Percentiles rank a stretch among this genome's conserved stretches.
Evolutionary conservation across 1,140 invertebrate genomes (phyloP).

Genomic region (Acyrthosiphon pisum): DNA sequence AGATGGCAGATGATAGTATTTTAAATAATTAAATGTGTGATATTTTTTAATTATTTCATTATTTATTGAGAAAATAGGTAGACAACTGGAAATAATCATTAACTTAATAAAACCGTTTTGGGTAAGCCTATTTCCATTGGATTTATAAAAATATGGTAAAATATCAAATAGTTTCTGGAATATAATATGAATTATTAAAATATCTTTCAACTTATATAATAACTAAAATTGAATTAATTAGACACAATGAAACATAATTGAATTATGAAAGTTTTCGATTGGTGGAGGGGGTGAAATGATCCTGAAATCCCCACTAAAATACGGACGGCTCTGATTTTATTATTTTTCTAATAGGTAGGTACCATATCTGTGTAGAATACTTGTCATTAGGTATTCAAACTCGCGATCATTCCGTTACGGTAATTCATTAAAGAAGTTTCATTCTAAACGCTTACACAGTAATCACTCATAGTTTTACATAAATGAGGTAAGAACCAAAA

Average conservation of each 20-base stretch:
- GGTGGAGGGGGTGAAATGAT: background rate
- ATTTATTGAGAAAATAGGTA: background rate
- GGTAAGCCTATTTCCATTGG: background rate
- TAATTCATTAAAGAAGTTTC: background rate
- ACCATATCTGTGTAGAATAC: background rate
- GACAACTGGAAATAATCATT: background rate
- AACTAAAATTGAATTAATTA: background rate
- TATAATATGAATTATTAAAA: background rate
- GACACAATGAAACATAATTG: background rate
- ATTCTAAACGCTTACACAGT: background rate
- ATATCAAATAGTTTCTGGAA: background rate
- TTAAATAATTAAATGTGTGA: background rate
- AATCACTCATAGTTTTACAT: background rate
- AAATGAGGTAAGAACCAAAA: background rate
- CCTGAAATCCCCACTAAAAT: constrained; percentile 5
- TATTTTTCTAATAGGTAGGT: background rate
- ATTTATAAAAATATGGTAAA: background rate
- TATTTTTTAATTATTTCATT: background rate
- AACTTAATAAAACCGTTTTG: background rate
- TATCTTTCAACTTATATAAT: background rate
- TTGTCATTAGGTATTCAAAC: background rate
- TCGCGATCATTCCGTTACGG: background rate
- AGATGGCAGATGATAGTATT: background rate
- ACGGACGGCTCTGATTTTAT: background rate
- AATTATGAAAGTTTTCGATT: background rate